Conservation (phyloP, 2,888 invertebrate genomes). For the Eudemis profundana region DNA sequence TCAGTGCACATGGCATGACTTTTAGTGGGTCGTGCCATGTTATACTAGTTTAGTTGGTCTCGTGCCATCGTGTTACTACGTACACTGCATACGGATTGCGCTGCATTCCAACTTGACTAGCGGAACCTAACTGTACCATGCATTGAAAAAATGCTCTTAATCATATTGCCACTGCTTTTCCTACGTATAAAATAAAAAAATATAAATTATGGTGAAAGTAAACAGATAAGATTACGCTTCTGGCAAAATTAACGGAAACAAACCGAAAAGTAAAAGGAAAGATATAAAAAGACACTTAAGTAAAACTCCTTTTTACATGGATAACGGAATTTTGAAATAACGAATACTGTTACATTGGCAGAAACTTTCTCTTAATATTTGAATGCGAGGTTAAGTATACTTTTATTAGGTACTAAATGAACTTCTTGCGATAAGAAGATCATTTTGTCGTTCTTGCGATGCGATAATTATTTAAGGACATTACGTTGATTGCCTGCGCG, state of each 20-base stretch:
- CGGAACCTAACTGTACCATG: constrained; percentile 70
- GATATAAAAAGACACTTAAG: constrained; percentile 20
- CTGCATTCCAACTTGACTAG: constrained; percentile 66
- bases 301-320: constrained; percentile 21
- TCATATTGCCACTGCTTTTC: neutral
- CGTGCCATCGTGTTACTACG: constrained; percentile 47
- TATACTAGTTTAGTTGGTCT: constrained; percentile 25
- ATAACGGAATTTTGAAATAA: constrained; percentile 32
- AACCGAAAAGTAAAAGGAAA: constrained; percentile 37
- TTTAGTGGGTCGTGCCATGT: constrained; percentile 47
- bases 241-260: neutral
- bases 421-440: constrained; percentile 13
- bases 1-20: constrained; percentile 12
- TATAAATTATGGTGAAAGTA: neutral
- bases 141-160: constrained; percentile 15
- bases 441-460: constrained; percentile 16
- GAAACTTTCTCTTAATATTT: constrained; percentile 42
- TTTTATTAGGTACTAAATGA: constrained; percentile 33
- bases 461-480: constrained; percentile 21
- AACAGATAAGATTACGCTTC: neutral
- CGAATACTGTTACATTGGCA: constrained; percentile 30
- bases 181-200: neutral
- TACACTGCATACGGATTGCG: constrained; percentile 58
- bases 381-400: constrained; percentile 33
- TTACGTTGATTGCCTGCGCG: constrained; percentile 7